Evolutionary conservation across 2,888 invertebrate species (phyloP).

Genomic region (Plagodis dolabraria): DNA sequence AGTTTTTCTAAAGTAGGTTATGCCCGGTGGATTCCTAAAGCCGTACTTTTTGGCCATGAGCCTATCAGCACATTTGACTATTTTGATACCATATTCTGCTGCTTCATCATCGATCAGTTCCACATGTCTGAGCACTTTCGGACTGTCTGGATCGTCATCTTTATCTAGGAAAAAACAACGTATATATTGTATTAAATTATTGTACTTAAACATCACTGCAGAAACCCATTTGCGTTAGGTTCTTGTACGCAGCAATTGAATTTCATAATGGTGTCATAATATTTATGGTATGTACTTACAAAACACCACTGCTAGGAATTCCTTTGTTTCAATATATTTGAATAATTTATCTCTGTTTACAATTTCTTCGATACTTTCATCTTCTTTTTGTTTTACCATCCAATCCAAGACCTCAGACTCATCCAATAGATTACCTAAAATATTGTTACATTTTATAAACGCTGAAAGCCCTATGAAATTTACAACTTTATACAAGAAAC

Average conservation of each 20-base stretch:
- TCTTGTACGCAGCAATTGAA: background rate
- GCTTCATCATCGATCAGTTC: slow-evolving; percentile 97
- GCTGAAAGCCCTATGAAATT: slow-evolving; percentile 52
- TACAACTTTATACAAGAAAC: slow-evolving; percentile 67
- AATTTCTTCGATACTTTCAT: slow-evolving; percentile 94
- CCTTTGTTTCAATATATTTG: slow-evolving; percentile 94
- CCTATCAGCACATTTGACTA: slow-evolving; percentile 94
- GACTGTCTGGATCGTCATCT: slow-evolving; percentile 92
- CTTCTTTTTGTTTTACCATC: slow-evolving; percentile 96
- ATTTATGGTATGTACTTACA: slow-evolving; percentile 87
- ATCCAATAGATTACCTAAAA: slow-evolving; percentile 86
- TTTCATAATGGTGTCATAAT: background rate
- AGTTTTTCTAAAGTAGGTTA: slow-evolving; percentile 95
- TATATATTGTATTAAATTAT: too few relatives aligned
- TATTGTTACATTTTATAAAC: slow-evolving; percentile 56
- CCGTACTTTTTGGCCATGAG: slow-evolving; percentile 98
- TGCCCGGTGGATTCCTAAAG: slow-evolving; percentile 94
- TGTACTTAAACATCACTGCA: too few relatives aligned
- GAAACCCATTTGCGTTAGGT: background rate
- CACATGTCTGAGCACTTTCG: slow-evolving; percentile 92
- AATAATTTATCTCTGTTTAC: slow-evolving; percentile 91
- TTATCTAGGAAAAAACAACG: slow-evolving; percentile 84
- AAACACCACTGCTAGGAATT: slow-evolving; percentile 96
- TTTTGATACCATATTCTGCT: slow-evolving; percentile 94
- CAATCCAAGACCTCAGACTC: slow-evolving; percentile 94